Evolutionary conservation across 2,888 invertebrate species (phyloP).

Genomic region (Sussaba pulchella): DNA sequence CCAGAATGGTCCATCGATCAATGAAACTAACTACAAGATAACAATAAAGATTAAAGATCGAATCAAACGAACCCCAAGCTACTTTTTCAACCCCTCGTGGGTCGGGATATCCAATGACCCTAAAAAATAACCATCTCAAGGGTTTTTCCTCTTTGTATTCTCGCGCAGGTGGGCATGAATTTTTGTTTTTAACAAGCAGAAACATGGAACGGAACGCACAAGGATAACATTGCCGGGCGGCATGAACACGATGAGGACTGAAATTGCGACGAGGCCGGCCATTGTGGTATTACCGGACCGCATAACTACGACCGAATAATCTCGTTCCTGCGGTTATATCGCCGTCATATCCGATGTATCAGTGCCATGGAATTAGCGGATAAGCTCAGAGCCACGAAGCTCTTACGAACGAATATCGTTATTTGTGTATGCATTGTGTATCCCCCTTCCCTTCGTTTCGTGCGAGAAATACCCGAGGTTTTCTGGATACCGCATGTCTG

Average conservation of each 20-base stretch:
- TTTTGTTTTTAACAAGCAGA: neutral
- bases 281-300: neutral
- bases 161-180: constrained; percentile 56
- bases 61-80: too few species aligned
- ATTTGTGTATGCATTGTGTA: constrained; percentile 2
- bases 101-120: too few species aligned
- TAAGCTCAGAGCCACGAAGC: neutral
- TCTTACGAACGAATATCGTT: neutral
- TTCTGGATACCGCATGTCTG: neutral
- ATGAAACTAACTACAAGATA: too few species aligned
- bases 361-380: neutral
- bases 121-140: too few species aligned
- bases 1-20: too few species aligned
- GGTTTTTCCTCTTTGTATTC: constrained; percentile 4
- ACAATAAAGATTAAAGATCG: too few species aligned
- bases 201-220: neutral
- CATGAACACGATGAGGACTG: constrained; percentile 20
- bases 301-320: constrained; percentile 29
- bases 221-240: neutral
- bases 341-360: neutral
- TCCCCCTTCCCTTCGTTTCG: neutral
- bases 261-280: neutral
- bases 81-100: too few species aligned
- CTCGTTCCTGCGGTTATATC: constrained; percentile 6
- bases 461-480: constrained; percentile 4